Evolutionary conservation across 2,113 vertebrate species (phyloP), one percentile per base, ranked within the genome.

Genomic region (Naja naja): DNA sequence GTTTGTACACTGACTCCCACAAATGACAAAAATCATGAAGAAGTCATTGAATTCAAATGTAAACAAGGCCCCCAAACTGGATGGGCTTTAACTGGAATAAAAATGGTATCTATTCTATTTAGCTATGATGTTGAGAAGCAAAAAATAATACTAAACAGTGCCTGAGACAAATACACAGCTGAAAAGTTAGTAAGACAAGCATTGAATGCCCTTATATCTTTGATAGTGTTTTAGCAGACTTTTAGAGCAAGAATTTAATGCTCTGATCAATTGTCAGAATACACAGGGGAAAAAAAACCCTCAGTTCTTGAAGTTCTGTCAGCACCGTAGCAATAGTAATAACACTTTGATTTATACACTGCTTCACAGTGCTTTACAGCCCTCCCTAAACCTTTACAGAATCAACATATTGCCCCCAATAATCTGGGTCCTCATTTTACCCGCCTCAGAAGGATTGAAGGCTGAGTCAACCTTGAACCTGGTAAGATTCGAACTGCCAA

Each of bases 41-140:
- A 91, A 54, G 52, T 27, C 34, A 16, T 53, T 25, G 11, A 47
- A 53, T 12, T 69, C 47, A 88, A 88, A 88, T 16, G n/a, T n/a
- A 86, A 56, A 25, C 23, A 4, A 27, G 20, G 39, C 12, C 43
- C 9, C n/a, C 30, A 87, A 87, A 91, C 53, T 45, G 16, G 4
- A 91, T 39, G 85, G 23, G 4, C 22, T 22, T 88, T 53, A 14
- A 2, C 11, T 92, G 47, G 47, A 69, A 88, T 27, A 18, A 5
- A 74, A 30, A 64, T 16, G 25, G 39, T 86, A 69, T 23, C 12
- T 52, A 4, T 88, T 88, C n/a, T 92, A 69, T 56, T 47, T 34
- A n/a, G 14, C 49, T 91, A 91, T 52, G 56, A 64, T 92, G 45
- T 18, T 92, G 85, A 53, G 20, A 87, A 92, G 64, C 85, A 69